Evolutionary conservation across 2,888 invertebrate species (phyloP), one percentile per base, ranked within the genome.

Genomic region (Pammene fasciana): DNA sequence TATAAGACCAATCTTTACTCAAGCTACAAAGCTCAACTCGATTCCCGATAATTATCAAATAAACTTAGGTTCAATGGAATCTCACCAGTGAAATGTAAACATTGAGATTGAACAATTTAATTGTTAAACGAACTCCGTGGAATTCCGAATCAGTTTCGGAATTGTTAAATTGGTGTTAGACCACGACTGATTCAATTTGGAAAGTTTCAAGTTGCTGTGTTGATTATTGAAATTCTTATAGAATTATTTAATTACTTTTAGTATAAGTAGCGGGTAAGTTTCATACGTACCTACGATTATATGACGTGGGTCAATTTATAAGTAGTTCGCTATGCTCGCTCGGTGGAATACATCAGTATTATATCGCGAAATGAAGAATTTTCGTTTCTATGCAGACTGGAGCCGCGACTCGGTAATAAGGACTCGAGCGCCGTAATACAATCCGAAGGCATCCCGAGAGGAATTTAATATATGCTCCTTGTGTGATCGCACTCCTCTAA

Each of bases 31-130:
- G n/a, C 26, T 26, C 4, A 61, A 61, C 38, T 50, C 48, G 46
- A 36, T 48, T 46, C 36, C 18, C 38, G 50, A 18, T 13, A 38
- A 61, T 50, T 61, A 60, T 0, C 38, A 48, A 61, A 61, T 38
- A 61, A 48, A 50, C 50, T 26, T 18, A 61, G 61, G 38, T 38
- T 38, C 38, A 38, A 38, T 50, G 36, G 50, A 38, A 50, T 48
- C 38, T 61, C 16, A 61, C 61, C 50, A 14, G 36, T 11, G 60
- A 38, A 61, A 61, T 48, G 61, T 61, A 61, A 61, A 61, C 61
- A 61, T 61, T 38, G 48, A 50, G 50, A 38, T 61, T 61, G 50
- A 61, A 50, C 61, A 61, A 61, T 50, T 61, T 48, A 61, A 61
- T 61, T 48, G 61, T 38, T 61, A 13, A 61, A 61, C 38, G 50